These are phyloP conservation scores for Ictidomys tridecemlineatus DNA, from an alignment of 2,113 vertebrate genomes.

Conservation along the genomic window DNA sequence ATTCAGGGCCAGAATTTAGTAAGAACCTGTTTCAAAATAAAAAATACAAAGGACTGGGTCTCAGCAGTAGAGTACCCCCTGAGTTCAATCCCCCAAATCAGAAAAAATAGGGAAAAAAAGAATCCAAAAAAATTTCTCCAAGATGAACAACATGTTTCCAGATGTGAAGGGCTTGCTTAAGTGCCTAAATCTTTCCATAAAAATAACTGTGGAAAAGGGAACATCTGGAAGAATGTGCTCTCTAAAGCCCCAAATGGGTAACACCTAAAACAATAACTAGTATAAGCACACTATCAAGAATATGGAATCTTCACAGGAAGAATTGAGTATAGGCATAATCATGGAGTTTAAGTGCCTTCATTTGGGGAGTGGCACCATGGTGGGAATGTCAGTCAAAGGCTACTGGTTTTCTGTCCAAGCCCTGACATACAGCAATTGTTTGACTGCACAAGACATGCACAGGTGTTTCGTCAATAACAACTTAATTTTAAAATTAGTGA, in stretches of 20 bases:
- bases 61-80: too few relatives aligned
- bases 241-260: neutral
- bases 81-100: too few relatives aligned
- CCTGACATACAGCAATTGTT: neutral
- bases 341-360: neutral
- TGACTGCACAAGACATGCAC: neutral
- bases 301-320: too few relatives aligned
- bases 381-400: too few relatives aligned
- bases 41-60: too few relatives aligned
- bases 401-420: neutral
- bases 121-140: neutral
- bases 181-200: neutral
- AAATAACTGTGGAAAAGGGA: neutral
- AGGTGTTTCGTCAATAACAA: neutral
- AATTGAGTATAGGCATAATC: neutral
- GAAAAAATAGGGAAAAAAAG: neutral
- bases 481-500: neutral
- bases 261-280: neutral
- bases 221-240: too few relatives aligned
- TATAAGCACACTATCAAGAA: neutral
- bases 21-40: too few relatives aligned
- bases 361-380: neutral
- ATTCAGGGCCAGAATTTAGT: too few relatives aligned
- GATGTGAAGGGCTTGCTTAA: neutral
- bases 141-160: neutral